Base-by-base conservation (phyloP, 2,888 invertebrate genomes). In the Baronia brevicornis region DNA sequence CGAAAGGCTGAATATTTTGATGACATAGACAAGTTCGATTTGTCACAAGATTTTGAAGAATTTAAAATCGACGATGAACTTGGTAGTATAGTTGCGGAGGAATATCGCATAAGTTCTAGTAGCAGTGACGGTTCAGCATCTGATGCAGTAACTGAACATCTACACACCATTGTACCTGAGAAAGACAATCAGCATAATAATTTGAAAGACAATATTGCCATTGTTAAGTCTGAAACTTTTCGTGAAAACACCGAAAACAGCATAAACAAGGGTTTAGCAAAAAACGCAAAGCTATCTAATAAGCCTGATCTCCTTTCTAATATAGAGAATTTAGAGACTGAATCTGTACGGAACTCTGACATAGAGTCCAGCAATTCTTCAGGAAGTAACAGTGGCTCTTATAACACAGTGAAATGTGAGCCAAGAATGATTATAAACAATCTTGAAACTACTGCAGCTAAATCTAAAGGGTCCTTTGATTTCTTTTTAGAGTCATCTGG, bases 401-500 rank as follows among this genome's bases (percentile, higher is more conserved):
- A 74, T 43, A 80, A 80, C 46, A 80, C 79, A 5, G 82, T 78
- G 1, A 84, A 79, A 49, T 79, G 77, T 38, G 78, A 80, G 46
- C 80, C 79, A 1, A 56, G 74, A 33, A 77, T 75, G 67, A 68
- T 77, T 31, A 51, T 68, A 20, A 61, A 66, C 44, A 60, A 60
- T 18, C 51, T 57, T 9, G 71, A 71, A 36, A 45, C 57, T 10
- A 65, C 56, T 43, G 69, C 51, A 36, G 62, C 71, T 28, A 82
- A 79, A 51, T 80, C 69, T 51, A 86, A 60, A 62, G 75, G 80
- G 17, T 67, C 86, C 9, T 93, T 92, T 53, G 92, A 93, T 67
- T 89, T 90, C 61, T 93, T 93, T 60, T 73, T 93, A 28, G 93
- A 93, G 66, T 89, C 90, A 9, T 92, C 92, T 30, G 93, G 93